Evolutionary conservation across 2,888 invertebrate species (phyloP).

Genomic region (Teleiodes luculella): DNA sequence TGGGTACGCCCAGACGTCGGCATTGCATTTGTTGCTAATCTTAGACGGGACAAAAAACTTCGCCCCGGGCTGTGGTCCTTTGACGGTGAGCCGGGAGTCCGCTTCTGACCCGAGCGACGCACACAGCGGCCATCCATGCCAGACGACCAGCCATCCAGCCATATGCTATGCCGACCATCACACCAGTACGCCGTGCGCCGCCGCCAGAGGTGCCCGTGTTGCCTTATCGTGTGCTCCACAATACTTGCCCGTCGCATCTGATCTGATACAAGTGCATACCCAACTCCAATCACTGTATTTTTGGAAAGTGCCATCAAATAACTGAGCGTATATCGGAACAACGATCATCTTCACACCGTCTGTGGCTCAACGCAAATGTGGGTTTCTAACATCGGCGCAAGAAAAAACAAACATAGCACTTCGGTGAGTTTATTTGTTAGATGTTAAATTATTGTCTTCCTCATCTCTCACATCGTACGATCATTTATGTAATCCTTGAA

Average conservation of each 20-base stretch:
- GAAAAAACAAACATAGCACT: slow-evolving; percentile 69
- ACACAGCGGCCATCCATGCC: slow-evolving; percentile 22
- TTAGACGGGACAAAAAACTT: slow-evolving; percentile 66
- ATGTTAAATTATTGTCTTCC: slow-evolving; percentile 31
- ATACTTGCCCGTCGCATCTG: slow-evolving; percentile 48
- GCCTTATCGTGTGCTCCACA: slow-evolving; percentile 27
- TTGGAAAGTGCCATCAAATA: slow-evolving; percentile 43
- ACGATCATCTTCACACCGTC: slow-evolving; percentile 48
- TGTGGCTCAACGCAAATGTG: slow-evolving; percentile 50
- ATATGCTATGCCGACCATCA: too few relatives aligned
- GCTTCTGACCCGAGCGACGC: slow-evolving; percentile 35
- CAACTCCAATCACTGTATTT: slow-evolving; percentile 46
- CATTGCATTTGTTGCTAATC: slow-evolving; percentile 58
- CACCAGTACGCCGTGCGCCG: slow-evolving; percentile 59
- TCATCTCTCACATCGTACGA: slow-evolving; percentile 28
- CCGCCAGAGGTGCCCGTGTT: slow-evolving; percentile 47
- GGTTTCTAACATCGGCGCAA: slow-evolving; percentile 51
- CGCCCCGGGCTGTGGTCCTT: slow-evolving; percentile 53
- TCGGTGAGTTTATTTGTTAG: slow-evolving; percentile 63
- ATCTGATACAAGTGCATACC: slow-evolving; percentile 46
- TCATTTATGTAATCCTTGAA: too few relatives aligned
- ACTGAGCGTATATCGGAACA: slow-evolving; percentile 42
- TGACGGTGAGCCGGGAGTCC: slow-evolving; percentile 43
- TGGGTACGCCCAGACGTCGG: slow-evolving; percentile 47
- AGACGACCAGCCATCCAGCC: slow-evolving; percentile 26